Conservation (phyloP, 1,140 invertebrate genomes). For the Anoplophora glabripennis region DNA sequence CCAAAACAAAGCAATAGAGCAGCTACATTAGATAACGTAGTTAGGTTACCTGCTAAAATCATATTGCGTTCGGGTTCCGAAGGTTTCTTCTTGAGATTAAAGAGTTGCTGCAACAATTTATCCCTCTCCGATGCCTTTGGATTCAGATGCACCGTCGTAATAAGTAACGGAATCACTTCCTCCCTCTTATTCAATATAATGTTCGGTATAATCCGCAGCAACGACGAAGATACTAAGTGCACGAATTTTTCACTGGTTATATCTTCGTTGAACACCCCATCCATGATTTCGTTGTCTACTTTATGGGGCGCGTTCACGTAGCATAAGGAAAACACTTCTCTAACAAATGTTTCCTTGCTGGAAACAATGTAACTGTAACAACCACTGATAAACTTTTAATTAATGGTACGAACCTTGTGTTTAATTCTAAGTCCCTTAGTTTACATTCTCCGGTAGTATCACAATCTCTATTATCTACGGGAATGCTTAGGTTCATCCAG, state of each 20-base stretch:
- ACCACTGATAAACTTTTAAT: neutral
- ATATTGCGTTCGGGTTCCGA: constrained; percentile 66
- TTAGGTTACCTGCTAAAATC: constrained; percentile 59
- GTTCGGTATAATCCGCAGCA: constrained; percentile 67
- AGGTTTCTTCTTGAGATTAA: constrained; percentile 75
- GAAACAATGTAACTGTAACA: constrained; percentile 5
- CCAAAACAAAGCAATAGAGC: neutral
- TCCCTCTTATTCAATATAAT: constrained; percentile 68
- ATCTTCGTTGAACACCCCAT: constrained; percentile 49
- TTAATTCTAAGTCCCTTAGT: constrained; percentile 1
- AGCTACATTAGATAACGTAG: neutral
- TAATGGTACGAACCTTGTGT: neutral
- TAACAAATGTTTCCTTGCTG: constrained; percentile 47
- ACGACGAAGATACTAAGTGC: constrained; percentile 50
- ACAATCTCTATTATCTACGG: constrained; percentile 13
- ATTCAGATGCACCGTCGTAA: constrained; percentile 65
- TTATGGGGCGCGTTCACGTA: constrained; percentile 45
- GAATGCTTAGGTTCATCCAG: constrained; percentile 39
- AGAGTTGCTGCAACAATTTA: constrained; percentile 66
- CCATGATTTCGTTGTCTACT: constrained; percentile 42
- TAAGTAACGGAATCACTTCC: constrained; percentile 70
- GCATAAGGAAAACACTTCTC: constrained; percentile 53
- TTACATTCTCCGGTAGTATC: constrained; percentile 9
- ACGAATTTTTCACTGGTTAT: constrained; percentile 49
- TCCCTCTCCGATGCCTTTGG: constrained; percentile 60